Evolutionary conservation across 2,888 invertebrate genomes (phyloP), one percentile per base, ranked within the genome.

Genomic region (Gymnoscelis rufifasciata): DNA sequence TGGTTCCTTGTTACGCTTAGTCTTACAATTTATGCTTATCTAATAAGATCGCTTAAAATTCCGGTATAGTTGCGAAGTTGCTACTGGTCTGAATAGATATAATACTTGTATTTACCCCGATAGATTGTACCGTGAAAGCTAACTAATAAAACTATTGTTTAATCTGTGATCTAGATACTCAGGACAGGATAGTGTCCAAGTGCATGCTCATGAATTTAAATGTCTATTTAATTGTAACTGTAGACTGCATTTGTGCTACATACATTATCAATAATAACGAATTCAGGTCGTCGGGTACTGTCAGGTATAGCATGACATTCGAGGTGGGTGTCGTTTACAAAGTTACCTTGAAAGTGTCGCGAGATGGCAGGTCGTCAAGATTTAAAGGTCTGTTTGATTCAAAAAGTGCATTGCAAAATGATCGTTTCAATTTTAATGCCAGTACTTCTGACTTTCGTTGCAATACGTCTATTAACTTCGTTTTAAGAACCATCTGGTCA

Each of bases 341-440:
- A 35, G 35, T 10, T 73, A 76, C 84, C 86, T 86, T 87, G 83
- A 76, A 67, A 55, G 60, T 67, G 74, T 70, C 68, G 67, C 64
- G 64, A 67, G 67, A 65, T 64, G 74, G 71, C 74, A 78, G 72
- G 72, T 64, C 68, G 64, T 64, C 35, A 19, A 35, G 35, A 10
- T n/a, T 7, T 35, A 23, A 35, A 19, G 23, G 13, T 24, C 36
- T 36, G 14, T 12, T 24, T 24, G n/a, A 7, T 6, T 24, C 12
- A 26, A 26, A 29, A 29, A 7, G 24, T 37, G 36, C 23, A 36
- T 19, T 19, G 3, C 35, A 19, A 19, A 35, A 35, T 19, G n/a
- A 15, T 6, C 11, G 7, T 11, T 35, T 19, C 19, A 11, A 7
- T 23, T 35, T 33, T 35, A 35, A 35, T 35, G 23, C 19, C 35